A percentile compares a stretch with the other conserved stretches of the same genome.
Evolutionary conservation across 2,888 invertebrate species (phyloP).

Genomic region (Chrysolina oricalcia): DNA sequence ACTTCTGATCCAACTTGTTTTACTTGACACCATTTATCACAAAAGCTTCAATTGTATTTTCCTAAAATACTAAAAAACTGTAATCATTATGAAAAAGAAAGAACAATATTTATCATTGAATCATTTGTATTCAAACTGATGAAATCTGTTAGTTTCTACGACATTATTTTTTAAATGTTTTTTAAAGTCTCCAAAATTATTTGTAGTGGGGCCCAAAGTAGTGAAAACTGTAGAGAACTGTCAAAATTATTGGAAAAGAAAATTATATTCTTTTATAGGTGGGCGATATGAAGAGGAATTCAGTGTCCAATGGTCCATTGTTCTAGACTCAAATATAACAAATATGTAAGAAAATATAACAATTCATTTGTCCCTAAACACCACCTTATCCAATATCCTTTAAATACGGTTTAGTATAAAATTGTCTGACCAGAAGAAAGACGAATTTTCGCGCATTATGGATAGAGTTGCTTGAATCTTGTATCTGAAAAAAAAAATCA

Average conservation of each 20-base stretch:
- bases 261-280: not conserved
- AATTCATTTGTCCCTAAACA: not conserved
- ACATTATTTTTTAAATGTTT: no score
- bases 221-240: no score
- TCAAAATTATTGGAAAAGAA: not conserved
- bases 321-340: not conserved
- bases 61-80: no score
- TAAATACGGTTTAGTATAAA: slow-evolving; percentile 71
- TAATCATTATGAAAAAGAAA: no score
- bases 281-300: not conserved
- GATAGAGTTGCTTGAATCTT: slow-evolving; percentile 74
- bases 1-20: no score
- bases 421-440: slow-evolving; percentile 71
- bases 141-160: no score
- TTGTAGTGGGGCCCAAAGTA: not conserved
- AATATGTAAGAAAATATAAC: slow-evolving; percentile 14
- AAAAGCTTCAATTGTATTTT: no score
- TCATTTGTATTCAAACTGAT: no score
- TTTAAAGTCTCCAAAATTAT: no score
- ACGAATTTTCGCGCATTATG: slow-evolving; percentile 73
- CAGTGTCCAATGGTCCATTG: not conserved
- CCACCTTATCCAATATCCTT: slow-evolving; percentile 52
- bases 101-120: no score
- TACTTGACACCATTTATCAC: no score
- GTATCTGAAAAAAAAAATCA: slow-evolving; percentile 67